Conservation (phyloP, 1,140 invertebrate genomes). For the Dinoponera quadriceps region DNA sequence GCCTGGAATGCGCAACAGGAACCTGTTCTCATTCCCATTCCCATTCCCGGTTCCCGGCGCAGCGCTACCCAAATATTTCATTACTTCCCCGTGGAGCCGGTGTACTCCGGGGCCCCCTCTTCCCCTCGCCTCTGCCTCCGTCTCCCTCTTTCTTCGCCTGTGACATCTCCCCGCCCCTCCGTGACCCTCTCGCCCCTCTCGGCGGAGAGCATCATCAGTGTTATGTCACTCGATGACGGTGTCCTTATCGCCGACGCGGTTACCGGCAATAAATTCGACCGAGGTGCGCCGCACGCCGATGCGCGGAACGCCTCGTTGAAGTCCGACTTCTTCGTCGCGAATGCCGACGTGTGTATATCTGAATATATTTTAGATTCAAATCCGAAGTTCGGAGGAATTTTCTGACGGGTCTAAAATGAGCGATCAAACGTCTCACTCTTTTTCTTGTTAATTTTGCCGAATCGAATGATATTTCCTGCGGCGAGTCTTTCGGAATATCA, state of each 20-base stretch:
- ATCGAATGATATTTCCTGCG: too few species aligned
- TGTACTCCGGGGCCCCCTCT: conserved; percentile 54
- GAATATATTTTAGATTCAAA: too few species aligned
- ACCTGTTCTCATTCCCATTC: conserved; percentile 81
- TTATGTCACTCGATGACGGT: conserved; percentile 60
- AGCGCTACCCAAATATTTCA: conserved; percentile 78
- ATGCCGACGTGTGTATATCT: too few species aligned
- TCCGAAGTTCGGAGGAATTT: too few species aligned
- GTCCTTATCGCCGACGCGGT: conserved; percentile 9
- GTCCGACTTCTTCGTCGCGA: too few species aligned
- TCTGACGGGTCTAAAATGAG: too few species aligned
- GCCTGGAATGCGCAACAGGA: conserved; percentile 81
- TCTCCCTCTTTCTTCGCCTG: conserved; percentile 8
- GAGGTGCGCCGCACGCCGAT: too few species aligned
- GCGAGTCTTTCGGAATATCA: too few species aligned
- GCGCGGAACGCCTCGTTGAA: too few species aligned
- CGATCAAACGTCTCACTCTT: too few species aligned
- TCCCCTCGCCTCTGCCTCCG: not conserved
- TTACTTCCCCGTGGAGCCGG: conserved; percentile 74
- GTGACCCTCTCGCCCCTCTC: conserved; percentile 1
- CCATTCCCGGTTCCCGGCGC: conserved; percentile 63
- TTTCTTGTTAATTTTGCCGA: too few species aligned
- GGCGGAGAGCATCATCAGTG: conserved; percentile 55
- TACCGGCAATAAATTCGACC: not conserved
- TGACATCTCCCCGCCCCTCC: conserved; percentile 17